Evolutionary conservation across 1,140 invertebrate species (phyloP), one percentile per base, ranked within the genome.

Genomic region (Platyura marginata): DNA sequence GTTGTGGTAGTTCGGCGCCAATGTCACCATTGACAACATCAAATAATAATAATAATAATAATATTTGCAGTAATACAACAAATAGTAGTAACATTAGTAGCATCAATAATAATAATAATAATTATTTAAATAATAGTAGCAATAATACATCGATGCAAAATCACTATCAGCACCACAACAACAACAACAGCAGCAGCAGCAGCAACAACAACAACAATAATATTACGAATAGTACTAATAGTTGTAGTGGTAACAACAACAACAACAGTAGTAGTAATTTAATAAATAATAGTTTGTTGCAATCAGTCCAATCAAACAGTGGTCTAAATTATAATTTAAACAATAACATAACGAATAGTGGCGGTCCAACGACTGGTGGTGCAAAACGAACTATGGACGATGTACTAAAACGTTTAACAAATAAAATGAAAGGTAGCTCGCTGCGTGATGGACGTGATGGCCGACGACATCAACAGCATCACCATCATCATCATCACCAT

Each of bases 351-450:
- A n/a, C n/a, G n/a, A n/a, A n/a, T 13, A 29, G 25, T 29, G 25
- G 21, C 15, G 32, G 13, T 36, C 15, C 33, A 36, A 34, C 22
- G 16, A 19, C 23, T 2, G 10, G 58, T 69, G 8, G 66, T 70
- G 45, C 65, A 22, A 72, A 78, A 56, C 64, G 78, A 51, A 79
- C 80, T n/a, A 84, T 86, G 81, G 81, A 86, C 66, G 79, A 86
- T 65, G 81, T 86, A 5, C 66, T 86, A n/a, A 84, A 84, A 59
- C 69, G 78, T 55, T 65, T 86, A 49, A 82, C 80, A 40, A 81
- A 79, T 44, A 86, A 84, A 61, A 81, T 80, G 68, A 76, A 77
- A 40, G 23, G 35, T 44, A 44, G 35, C 37, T 44, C 42, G 13
- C 10, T 44, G 11, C 13, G 13, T 22, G 25, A 29, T 8, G 25